Evolutionary conservation across 2,888 invertebrate species (phyloP).

Genomic region (Tetropium fuscum): DNA sequence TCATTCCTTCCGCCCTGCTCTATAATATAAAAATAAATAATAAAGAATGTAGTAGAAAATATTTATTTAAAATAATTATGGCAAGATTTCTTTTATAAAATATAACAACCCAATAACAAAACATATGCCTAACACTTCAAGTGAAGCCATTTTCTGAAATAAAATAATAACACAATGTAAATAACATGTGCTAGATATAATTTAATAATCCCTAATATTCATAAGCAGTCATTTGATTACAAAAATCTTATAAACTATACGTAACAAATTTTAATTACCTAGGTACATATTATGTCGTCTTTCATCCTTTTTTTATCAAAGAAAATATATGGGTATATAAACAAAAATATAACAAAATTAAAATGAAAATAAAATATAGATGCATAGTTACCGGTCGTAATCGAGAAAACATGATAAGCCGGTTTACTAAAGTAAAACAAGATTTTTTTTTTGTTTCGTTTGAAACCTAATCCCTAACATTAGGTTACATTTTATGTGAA

Average conservation of each 20-base stretch:
- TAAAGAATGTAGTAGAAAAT: conserved; percentile 19
- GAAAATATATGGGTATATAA: conserved; percentile 20
- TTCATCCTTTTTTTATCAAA: conserved; percentile 13
- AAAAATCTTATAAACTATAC: conserved; percentile 15
- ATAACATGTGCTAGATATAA: neutral
- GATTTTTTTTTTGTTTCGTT: too few species aligned
- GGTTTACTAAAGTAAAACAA: too few species aligned
- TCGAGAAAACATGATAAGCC: too few species aligned
- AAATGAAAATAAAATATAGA: conserved; percentile 22
- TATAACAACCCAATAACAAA: conserved; percentile 32
- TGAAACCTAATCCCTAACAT: too few species aligned
- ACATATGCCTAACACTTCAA: neutral
- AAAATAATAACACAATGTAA: neutral
- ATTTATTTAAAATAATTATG: conserved; percentile 32
- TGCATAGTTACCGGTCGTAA: too few species aligned
- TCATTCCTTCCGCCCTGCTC: neutral
- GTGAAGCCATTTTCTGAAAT: neutral
- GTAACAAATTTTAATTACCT: conserved; percentile 9
- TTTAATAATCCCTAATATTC: neutral
- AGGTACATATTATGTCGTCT: conserved; percentile 18
- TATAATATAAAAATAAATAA: neutral
- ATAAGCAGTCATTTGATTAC: conserved; percentile 25
- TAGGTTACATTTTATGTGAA: too few species aligned
- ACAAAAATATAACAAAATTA: conserved; percentile 23
- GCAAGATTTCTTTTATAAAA: conserved; percentile 33